These are phyloP conservation scores for Amblyteles armatorius DNA, from an alignment of 2,888 invertebrate genomes.

Conservation along the genomic window DNA sequence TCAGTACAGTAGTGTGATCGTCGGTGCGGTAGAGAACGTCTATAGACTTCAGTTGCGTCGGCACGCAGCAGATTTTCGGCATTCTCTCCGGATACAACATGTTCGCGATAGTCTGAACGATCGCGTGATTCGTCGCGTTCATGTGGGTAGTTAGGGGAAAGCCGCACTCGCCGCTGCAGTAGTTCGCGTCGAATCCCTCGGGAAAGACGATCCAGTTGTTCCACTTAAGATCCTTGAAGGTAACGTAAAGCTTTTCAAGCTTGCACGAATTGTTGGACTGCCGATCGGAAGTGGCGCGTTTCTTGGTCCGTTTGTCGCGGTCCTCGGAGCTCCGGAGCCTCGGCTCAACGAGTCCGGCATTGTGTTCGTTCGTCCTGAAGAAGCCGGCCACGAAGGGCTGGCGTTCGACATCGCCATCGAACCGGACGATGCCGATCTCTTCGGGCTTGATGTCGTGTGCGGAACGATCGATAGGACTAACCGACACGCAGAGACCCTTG, in stretches of 20 bases:
- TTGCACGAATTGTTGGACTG: slow-evolving; percentile 89
- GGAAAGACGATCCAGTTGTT: slow-evolving; percentile 98
- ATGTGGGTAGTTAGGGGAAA: slow-evolving; percentile 95
- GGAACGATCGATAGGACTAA: slow-evolving; percentile 88
- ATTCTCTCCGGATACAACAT: slow-evolving; percentile 90
- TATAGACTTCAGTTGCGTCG: slow-evolving; percentile 92
- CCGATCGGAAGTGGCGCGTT: background rate
- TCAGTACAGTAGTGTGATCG: slow-evolving; percentile 94
- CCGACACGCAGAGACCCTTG: slow-evolving; percentile 92
- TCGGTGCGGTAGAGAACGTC: slow-evolving; percentile 95
- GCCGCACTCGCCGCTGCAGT: slow-evolving; percentile 95
- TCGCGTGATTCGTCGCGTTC: slow-evolving; percentile 97
- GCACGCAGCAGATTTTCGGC: slow-evolving; percentile 96
- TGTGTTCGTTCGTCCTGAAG: slow-evolving; percentile 87
- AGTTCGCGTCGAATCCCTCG: slow-evolving; percentile 95
- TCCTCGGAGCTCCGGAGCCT: background rate
- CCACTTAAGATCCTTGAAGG: slow-evolving; percentile 94
- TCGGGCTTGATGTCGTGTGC: slow-evolving; percentile 92
- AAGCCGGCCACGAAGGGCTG: slow-evolving; percentile 96
- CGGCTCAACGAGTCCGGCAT: slow-evolving; percentile 74
- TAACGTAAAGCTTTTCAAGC: slow-evolving; percentile 94
- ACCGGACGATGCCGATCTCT: slow-evolving; percentile 92
- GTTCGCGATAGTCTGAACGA: slow-evolving; percentile 95
- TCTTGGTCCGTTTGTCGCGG: background rate
- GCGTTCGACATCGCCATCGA: slow-evolving; percentile 90